These are phyloP conservation scores for Sarcophaga subvicina DNA, from an alignment of 2,888 invertebrate genomes.

Conservation along the genomic window DNA sequence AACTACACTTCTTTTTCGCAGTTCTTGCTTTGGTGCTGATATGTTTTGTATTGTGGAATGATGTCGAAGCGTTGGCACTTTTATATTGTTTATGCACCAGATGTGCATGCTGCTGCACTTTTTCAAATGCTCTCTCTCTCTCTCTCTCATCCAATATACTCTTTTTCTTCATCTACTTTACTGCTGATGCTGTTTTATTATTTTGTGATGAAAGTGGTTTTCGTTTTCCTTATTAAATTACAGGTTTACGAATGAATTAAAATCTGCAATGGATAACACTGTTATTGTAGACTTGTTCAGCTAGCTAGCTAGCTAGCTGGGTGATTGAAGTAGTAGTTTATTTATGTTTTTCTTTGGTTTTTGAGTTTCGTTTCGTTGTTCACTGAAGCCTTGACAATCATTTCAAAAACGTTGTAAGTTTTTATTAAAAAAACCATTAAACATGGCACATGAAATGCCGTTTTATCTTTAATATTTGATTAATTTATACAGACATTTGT, in stretches of 20 bases:
- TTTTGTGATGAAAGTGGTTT: slow-evolving; percentile 71
- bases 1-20: slow-evolving; percentile 15
- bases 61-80: slow-evolving; percentile 55
- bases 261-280: slow-evolving; percentile 56
- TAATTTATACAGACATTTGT: slow-evolving; percentile 66
- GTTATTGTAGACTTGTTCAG: slow-evolving; percentile 23
- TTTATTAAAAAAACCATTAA: neutral
- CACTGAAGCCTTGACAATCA: slow-evolving; percentile 59
- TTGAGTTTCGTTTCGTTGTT: slow-evolving; percentile 9
- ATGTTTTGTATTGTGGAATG: slow-evolving; percentile 30
- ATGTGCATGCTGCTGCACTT: slow-evolving; percentile 63
- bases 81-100: slow-evolving; percentile 64
- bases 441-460: slow-evolving; percentile 7
- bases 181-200: slow-evolving; percentile 28
- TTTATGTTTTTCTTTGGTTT: neutral
- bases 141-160: slow-evolving; percentile 16
- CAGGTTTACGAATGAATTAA: slow-evolving; percentile 69
- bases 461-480: slow-evolving; percentile 59
- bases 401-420: slow-evolving; percentile 27
- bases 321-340: neutral
- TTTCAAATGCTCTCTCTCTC: slow-evolving; percentile 60
- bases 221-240: slow-evolving; percentile 72
- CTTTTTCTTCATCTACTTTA: slow-evolving; percentile 2
- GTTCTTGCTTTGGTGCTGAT: slow-evolving; percentile 12
- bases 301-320: neutral